phyloP scores from a whole-genome alignment of 2,888 invertebrate species.

The Eupelmus urozonus region DNA sequence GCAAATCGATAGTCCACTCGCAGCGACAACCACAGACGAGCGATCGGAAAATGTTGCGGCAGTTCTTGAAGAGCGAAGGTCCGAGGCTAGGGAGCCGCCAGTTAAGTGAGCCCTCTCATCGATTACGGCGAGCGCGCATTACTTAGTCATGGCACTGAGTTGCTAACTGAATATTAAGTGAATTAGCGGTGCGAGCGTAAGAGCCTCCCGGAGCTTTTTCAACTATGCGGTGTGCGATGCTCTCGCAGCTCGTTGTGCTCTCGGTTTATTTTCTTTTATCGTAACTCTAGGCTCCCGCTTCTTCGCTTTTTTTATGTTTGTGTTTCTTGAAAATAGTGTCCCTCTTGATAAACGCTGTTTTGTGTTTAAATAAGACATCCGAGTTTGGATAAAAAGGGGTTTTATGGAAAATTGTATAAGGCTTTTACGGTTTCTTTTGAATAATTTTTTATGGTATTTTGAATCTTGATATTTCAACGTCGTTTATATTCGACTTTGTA shows the following conservation, averaged over 20 bases:
- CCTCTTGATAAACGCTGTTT: neutral
- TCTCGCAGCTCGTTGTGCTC: neutral
- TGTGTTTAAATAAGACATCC: too few relatives aligned
- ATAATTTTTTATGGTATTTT: too few relatives aligned
- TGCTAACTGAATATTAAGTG: conserved; percentile 59
- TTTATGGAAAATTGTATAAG: too few relatives aligned
- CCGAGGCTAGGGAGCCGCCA: too few relatives aligned
- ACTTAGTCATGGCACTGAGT: conserved; percentile 54
- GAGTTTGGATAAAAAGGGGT: too few relatives aligned
- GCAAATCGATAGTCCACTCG: too few relatives aligned
- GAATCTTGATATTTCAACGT: too few relatives aligned
- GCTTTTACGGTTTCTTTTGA: too few relatives aligned
- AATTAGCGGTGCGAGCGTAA: conserved; percentile 43
- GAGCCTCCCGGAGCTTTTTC: conserved; percentile 8
- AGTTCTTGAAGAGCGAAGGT: neutral
- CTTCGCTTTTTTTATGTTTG: neutral
- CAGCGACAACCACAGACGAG: too few relatives aligned
- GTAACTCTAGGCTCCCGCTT: neutral
- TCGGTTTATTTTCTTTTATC: neutral
- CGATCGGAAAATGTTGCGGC: conserved; percentile 3
- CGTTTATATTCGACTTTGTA: too few relatives aligned
- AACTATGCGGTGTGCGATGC: neutral
- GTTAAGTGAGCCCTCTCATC: too few relatives aligned
- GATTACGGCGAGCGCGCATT: conserved; percentile 10
- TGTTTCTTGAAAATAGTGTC: neutral